These are phyloP conservation scores for Morinoia aosen DNA, from an alignment of 2,888 invertebrate species.

Conservation along the genomic window DNA sequence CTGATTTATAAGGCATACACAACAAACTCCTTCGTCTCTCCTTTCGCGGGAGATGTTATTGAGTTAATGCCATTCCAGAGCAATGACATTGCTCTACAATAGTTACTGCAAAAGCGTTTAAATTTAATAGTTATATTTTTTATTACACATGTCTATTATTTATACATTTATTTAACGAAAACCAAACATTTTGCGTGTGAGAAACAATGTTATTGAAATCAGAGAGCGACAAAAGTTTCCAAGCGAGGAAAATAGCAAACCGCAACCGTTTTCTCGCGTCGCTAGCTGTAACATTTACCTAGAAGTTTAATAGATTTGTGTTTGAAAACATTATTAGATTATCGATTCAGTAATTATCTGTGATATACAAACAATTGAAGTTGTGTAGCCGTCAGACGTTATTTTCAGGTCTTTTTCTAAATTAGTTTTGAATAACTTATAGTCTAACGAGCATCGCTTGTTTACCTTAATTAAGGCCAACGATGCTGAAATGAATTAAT, in stretches of 20 bases:
- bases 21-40: not conserved
- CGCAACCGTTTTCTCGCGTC: not conserved
- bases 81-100: not conserved
- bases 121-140: not conserved
- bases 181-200: not conserved
- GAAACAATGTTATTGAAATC: not conserved
- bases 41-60: not conserved
- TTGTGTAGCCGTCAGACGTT: not conserved
- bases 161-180: not conserved
- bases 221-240: not conserved
- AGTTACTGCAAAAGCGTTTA: too few species aligned
- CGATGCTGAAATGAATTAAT: not conserved
- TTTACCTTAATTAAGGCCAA: not conserved
- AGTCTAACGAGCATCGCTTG: not conserved
- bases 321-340: not conserved
- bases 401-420: not conserved
- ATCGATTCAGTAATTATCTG: not conserved
- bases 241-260: not conserved
- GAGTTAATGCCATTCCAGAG: not conserved
- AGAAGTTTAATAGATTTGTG: not conserved
- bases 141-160: not conserved
- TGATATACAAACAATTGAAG: not conserved
- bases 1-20: not conserved
- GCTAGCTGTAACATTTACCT: not conserved
- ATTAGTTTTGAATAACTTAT: not conserved